Percentiles rank a stretch among this genome's conserved stretches.
phyloP scores from a whole-genome alignment of 2,888 invertebrate genomes.

The Aelia acuminata region DNA sequence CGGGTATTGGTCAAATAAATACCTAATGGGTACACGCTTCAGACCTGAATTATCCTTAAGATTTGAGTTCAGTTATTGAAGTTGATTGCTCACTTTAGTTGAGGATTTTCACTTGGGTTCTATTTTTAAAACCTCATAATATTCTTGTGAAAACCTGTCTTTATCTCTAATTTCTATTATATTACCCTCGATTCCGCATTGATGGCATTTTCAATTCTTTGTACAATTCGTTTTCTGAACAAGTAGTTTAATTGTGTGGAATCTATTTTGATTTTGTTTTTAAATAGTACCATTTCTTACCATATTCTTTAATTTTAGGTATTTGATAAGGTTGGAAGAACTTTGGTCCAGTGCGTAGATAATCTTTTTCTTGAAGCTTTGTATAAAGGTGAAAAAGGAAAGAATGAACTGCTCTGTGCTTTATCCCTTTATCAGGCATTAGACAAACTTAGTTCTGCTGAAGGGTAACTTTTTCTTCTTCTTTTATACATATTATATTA shows the following conservation, averaged over 20 bases:
- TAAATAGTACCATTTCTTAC: background rate
- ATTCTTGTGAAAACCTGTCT: too few species aligned
- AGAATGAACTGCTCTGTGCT: slow-evolving; percentile 51
- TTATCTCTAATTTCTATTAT: too few species aligned
- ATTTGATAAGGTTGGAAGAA: slow-evolving; percentile 68
- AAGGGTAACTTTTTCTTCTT: slow-evolving; percentile 58
- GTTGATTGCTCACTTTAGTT: background rate
- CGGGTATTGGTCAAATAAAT: background rate
- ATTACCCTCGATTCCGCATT: too few species aligned
- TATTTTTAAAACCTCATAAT: too few species aligned
- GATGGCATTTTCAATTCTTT: background rate
- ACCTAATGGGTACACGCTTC: background rate
- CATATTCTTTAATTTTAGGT: slow-evolving; percentile 68
- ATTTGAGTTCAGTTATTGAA: too few species aligned
- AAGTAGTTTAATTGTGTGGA: too few species aligned
- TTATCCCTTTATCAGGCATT: slow-evolving; percentile 61
- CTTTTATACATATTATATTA: too few species aligned
- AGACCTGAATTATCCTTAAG: background rate
- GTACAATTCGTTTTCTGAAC: too few species aligned
- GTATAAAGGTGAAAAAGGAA: slow-evolving; percentile 59
- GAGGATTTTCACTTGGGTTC: too few species aligned
- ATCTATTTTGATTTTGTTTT: background rate
- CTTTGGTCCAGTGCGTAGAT: slow-evolving; percentile 74
- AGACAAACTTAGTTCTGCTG: slow-evolving; percentile 61
- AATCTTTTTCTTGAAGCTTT: slow-evolving; percentile 71